These are phyloP conservation scores for Eptatretus atami DNA, from an alignment of 2,797 vertebrate genomes.

Conservation along the genomic window DNA sequence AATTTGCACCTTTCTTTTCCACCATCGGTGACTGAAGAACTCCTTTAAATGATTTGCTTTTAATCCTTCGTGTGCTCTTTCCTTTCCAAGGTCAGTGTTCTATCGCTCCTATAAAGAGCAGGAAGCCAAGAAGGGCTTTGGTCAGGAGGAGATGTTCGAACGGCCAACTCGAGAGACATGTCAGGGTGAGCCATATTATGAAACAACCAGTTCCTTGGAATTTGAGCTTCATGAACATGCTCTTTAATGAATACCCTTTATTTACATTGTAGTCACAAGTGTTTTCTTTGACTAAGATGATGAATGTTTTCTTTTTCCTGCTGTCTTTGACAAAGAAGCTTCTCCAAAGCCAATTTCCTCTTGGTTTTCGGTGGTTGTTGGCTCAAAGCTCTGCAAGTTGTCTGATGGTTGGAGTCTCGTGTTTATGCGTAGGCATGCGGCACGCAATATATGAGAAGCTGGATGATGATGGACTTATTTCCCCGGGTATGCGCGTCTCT, in stretches of 20 bases:
- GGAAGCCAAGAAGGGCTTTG: slow-evolving; percentile 83
- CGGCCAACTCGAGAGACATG: slow-evolving; percentile 78
- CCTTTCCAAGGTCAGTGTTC: slow-evolving; percentile 45
- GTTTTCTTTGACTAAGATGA: not conserved
- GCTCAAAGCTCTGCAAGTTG: too few species aligned
- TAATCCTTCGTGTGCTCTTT: too few species aligned
- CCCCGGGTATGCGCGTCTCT: slow-evolving; percentile 71
- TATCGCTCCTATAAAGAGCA: slow-evolving; percentile 97
- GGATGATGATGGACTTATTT: slow-evolving; percentile 80
- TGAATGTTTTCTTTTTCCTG: not conserved
- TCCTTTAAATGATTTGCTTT: too few species aligned
- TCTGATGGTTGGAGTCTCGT: too few species aligned
- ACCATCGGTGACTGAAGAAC: too few species aligned
- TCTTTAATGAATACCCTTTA: not conserved
- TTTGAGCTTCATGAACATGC: not conserved
- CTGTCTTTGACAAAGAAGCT: not conserved
- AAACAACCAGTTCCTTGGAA: not conserved
- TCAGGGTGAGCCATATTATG: slow-evolving; percentile 26
- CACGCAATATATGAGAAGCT: slow-evolving; percentile 95
- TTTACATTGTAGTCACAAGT: not conserved
- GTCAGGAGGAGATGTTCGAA: slow-evolving; percentile 93
- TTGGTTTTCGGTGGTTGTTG: not conserved
- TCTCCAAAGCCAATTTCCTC: not conserved
- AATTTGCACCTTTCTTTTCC: too few species aligned
- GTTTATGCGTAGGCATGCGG: slow-evolving; percentile 37